phyloP scores from a whole-genome alignment of 2,797 vertebrate species.

The Gambelia wislizenii region DNA sequence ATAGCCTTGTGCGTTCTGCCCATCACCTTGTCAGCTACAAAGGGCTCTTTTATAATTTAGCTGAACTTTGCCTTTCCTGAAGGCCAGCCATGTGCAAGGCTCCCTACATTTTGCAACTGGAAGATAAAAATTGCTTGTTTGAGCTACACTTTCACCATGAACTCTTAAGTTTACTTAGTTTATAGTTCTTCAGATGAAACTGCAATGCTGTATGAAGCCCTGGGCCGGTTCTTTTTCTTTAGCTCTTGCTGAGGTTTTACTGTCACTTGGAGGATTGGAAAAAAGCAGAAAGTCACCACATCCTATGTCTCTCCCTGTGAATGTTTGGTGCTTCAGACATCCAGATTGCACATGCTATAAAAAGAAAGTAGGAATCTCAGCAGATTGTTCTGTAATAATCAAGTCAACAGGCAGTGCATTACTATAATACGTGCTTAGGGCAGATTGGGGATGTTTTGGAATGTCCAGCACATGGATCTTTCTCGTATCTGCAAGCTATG shows the following conservation, averaged over 20 bases:
- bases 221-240: neutral
- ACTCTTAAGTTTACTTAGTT: conserved; percentile 42
- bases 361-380: neutral
- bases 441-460: neutral
- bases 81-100: conserved; percentile 27
- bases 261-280: too few relatives aligned
- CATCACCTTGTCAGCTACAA: conserved; percentile 6
- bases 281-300: neutral
- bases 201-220: conserved; percentile 25
- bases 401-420: neutral
- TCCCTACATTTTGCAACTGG: conserved; percentile 14
- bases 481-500: neutral
- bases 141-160: conserved; percentile 3
- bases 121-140: conserved; percentile 15
- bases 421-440: neutral
- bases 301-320: neutral
- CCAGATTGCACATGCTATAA: neutral
- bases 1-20: conserved; percentile 35
- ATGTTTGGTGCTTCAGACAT: neutral
- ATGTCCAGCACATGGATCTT: neutral
- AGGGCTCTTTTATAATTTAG: conserved; percentile 8
- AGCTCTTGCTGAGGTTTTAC: neutral
- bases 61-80: conserved; percentile 47
- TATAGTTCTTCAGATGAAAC: conserved; percentile 46
- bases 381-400: neutral